Evolutionary conservation across 2,113 vertebrate species (phyloP).

Genomic region (Mohoua ochrocephala): DNA sequence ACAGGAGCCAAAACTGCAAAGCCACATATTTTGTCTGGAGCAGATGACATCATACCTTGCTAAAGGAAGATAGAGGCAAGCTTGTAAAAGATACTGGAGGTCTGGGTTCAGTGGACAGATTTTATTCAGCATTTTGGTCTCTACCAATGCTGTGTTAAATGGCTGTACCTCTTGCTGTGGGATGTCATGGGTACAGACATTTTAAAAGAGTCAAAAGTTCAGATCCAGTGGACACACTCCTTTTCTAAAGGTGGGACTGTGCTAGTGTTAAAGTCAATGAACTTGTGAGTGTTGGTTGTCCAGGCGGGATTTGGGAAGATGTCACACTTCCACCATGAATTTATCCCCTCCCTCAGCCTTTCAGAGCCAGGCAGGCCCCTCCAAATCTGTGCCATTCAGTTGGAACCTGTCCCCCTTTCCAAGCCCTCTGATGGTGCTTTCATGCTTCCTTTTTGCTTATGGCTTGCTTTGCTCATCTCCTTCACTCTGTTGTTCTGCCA

Average conservation of each 20-base stretch:
- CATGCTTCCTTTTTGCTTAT: background rate
- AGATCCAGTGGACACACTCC: background rate
- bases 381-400: background rate
- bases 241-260: background rate
- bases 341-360: background rate
- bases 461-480: background rate
- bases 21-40: background rate
- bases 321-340: fast-evolving
- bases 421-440: background rate
- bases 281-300: background rate
- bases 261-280: background rate
- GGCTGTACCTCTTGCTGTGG: background rate
- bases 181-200: background rate
- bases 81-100: background rate
- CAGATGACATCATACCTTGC: background rate
- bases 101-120: background rate
- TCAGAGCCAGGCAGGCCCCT: background rate
- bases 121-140: background rate
- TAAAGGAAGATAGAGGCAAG: background rate
- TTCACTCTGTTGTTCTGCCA: background rate
- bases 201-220: background rate
- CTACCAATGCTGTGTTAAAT: background rate
- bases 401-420: background rate
- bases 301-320: background rate
- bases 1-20: background rate